phyloP scores from a whole-genome alignment of 2,797 vertebrate species.

The Scleropages formosus region DNA sequence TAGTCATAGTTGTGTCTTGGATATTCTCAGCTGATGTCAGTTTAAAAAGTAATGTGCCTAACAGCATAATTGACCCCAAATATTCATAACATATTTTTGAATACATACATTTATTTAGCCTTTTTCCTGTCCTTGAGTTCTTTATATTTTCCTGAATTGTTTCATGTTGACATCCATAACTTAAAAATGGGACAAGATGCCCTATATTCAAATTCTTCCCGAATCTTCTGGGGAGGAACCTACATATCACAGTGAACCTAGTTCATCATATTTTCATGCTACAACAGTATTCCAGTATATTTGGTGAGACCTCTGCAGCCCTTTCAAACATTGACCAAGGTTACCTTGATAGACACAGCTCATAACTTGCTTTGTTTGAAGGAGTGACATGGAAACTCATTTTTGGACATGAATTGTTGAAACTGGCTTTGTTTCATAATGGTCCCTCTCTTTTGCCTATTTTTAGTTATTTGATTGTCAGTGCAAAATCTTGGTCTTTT shows the following conservation, averaged over 20 bases:
- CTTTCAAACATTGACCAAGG: no score
- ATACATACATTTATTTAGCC: not conserved
- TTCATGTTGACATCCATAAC: constrained; percentile 8
- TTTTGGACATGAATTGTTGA: no score
- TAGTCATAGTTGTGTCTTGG: no score
- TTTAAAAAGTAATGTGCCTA: not conserved
- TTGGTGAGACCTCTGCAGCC: no score
- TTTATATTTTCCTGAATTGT: not conserved
- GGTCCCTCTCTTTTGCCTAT: no score
- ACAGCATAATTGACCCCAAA: not conserved
- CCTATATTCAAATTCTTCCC: constrained; percentile 11
- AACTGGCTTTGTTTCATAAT: no score
- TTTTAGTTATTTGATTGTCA: no score
- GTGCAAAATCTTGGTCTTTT: no score
- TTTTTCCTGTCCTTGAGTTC: not conserved
- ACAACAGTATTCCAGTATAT: not conserved
- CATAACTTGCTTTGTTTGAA: no score
- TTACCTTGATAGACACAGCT: no score
- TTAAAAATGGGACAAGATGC: constrained; percentile 10
- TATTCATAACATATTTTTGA: not conserved
- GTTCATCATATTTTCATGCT: constrained; percentile 17
- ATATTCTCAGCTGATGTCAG: not conserved
- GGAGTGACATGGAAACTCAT: no score
- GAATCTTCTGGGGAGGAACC: constrained; percentile 14
- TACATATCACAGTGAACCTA: constrained; percentile 1